phyloP scores from a whole-genome alignment of 1,140 invertebrate genomes.

The Saccostrea cuccullata region DNA sequence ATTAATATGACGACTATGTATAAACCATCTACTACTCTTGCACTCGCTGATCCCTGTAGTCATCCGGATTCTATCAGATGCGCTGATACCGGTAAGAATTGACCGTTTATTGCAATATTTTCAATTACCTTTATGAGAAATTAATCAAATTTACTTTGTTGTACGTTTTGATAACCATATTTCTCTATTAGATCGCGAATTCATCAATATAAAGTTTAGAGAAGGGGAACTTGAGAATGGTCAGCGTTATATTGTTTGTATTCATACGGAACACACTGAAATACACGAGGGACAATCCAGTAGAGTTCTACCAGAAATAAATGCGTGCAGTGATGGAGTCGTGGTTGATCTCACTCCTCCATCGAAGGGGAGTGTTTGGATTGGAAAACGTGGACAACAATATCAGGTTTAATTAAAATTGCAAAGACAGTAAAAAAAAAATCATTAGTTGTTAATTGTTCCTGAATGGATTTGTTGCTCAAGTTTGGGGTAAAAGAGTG shows the following conservation, averaged over 20 bases:
- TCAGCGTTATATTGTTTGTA: constrained; percentile 58
- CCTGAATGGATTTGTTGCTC: no score
- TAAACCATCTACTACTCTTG: background rate
- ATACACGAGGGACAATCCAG: constrained; percentile 52
- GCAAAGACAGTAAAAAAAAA: no score
- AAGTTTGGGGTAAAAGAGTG: no score
- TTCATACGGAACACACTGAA: constrained; percentile 53
- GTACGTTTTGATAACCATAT: no score
- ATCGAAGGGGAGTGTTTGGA: constrained; percentile 50
- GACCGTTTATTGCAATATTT: no score
- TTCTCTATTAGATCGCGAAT: constrained; percentile 51
- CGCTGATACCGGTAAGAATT: constrained; percentile 45
- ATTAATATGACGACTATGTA: constrained; percentile 48
- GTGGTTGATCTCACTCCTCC: constrained; percentile 60
- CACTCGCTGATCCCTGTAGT: constrained; percentile 53
- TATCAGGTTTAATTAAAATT: constrained; percentile 41
- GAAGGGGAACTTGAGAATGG: constrained; percentile 50
- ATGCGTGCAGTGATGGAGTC: constrained; percentile 62
- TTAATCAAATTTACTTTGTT: background rate
- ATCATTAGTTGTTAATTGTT: no score
- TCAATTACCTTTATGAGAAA: no score
- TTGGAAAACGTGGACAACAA: constrained; percentile 33
- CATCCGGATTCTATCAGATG: constrained; percentile 51
- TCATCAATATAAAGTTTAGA: constrained; percentile 51
- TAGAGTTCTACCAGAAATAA: constrained; percentile 47